Evolutionary conservation across 1,140 invertebrate species (phyloP).

Genomic region (Bombus balteatus): DNA sequence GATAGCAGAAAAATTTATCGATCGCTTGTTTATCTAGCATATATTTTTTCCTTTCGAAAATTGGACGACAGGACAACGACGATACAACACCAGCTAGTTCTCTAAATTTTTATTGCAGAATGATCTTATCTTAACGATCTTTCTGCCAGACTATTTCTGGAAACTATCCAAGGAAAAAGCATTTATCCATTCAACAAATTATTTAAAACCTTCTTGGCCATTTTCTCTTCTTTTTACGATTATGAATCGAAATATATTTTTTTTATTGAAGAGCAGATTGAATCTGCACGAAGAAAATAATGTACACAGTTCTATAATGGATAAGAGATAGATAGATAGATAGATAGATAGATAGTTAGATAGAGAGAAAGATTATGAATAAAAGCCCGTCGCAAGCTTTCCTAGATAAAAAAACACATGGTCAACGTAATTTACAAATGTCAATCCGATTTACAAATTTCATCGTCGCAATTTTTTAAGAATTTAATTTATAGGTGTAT

Average conservation of each 20-base stretch:
- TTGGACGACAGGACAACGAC: not conserved
- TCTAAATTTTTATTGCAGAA: not conserved
- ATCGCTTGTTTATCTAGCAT: not conserved
- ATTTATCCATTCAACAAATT: not conserved
- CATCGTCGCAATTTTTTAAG: not conserved
- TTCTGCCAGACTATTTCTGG: too few species aligned
- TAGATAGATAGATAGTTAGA: too few species aligned
- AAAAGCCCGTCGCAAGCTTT: not conserved
- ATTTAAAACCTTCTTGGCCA: not conserved
- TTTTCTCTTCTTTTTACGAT: not conserved
- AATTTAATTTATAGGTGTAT: not conserved
- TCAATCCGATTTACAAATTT: not conserved
- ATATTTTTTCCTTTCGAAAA: not conserved
- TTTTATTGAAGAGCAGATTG: not conserved
- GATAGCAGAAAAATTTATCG: slow-evolving; percentile 29
- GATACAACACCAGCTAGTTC: not conserved
- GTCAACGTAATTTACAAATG: too few species aligned
- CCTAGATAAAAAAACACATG: not conserved
- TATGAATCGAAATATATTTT: not conserved
- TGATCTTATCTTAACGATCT: not conserved
- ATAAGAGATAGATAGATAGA: too few species aligned
- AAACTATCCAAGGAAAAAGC: not conserved
- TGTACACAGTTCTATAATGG: not conserved
- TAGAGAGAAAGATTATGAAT: too few species aligned
- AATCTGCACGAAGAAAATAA: not conserved